These are phyloP conservation scores for Pagrus major DNA, from an alignment of 2,113 vertebrate genomes.

Conservation along the genomic window DNA sequence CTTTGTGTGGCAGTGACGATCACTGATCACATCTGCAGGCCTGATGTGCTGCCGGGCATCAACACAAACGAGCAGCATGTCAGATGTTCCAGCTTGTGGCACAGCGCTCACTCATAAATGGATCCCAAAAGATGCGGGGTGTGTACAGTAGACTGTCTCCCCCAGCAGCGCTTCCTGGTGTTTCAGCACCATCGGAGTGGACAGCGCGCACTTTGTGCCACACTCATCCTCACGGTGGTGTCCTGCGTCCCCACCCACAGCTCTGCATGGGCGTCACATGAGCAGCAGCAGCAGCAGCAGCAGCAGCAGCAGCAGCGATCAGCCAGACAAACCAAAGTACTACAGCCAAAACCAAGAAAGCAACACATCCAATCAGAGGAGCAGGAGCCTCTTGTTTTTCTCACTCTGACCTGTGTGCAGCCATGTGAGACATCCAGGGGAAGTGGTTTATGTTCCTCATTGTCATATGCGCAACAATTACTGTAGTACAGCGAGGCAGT, in stretches of 20 bases:
- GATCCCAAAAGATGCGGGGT: background rate
- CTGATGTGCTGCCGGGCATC: slow-evolving; percentile 13
- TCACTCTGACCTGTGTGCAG: background rate
- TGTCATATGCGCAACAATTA: too few species aligned
- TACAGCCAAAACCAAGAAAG: background rate
- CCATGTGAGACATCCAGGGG: background rate
- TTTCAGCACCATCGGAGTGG: slow-evolving; percentile 87
- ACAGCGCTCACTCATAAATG: background rate
- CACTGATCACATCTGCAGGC: slow-evolving; percentile 44
- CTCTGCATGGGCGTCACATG: slow-evolving; percentile 50
- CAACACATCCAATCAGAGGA: background rate
- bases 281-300: slow-evolving; percentile 12
- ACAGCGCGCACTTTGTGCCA: slow-evolving; percentile 80
- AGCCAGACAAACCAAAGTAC: background rate
- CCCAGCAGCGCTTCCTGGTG: slow-evolving; percentile 55
- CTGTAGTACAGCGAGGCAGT: too few species aligned
- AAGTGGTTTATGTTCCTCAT: background rate
- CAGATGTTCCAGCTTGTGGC: background rate
- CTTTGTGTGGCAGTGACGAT: slow-evolving; percentile 61
- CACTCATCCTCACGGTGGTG: slow-evolving; percentile 36
- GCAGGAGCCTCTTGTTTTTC: background rate
- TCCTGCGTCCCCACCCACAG: slow-evolving; percentile 65
- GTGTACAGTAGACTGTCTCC: too few species aligned
- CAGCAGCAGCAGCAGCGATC: slow-evolving; percentile 14
- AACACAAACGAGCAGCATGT: background rate